Percentiles rank a stretch among this genome's conserved stretches.
These are phyloP conservation scores for Ophraella communa DNA, from an alignment of 2,888 invertebrate species.

Conservation along the genomic window DNA sequence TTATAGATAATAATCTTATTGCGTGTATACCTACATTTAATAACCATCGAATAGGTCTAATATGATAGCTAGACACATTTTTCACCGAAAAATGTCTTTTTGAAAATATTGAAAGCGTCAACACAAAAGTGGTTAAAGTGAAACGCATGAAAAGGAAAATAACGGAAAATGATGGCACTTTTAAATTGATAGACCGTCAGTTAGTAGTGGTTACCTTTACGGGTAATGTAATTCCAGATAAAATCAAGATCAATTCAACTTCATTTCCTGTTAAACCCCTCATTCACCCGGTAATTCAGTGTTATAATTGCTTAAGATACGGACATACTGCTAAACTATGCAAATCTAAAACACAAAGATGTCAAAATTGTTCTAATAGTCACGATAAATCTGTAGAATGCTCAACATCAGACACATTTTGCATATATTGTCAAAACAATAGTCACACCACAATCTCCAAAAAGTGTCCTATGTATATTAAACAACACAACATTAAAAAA, in stretches of 20 bases:
- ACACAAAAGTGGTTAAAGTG: neutral
- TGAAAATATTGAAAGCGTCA: neutral
- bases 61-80: conserved; percentile 9
- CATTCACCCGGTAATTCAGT: conserved; percentile 1
- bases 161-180: too few species aligned
- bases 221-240: too few species aligned
- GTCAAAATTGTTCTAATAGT: neutral
- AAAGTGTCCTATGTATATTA: conserved; percentile 2
- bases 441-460: conserved; percentile 3
- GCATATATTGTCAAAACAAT: neutral
- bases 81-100: conserved; percentile 4
- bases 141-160: neutral
- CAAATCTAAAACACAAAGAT: neutral
- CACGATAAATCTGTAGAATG: neutral
- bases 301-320: neutral
- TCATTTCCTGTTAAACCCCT: neutral
- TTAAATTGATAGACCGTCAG: neutral
- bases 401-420: neutral
- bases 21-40: neutral
- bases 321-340: neutral
- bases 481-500: conserved; percentile 5
- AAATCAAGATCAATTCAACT: too few species aligned
- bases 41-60: conserved; percentile 5
- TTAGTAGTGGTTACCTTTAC: too few species aligned
- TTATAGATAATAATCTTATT: too few species aligned